phyloP scores from a whole-genome alignment of 2,113 vertebrate genomes.

The Hylia prasina region DNA sequence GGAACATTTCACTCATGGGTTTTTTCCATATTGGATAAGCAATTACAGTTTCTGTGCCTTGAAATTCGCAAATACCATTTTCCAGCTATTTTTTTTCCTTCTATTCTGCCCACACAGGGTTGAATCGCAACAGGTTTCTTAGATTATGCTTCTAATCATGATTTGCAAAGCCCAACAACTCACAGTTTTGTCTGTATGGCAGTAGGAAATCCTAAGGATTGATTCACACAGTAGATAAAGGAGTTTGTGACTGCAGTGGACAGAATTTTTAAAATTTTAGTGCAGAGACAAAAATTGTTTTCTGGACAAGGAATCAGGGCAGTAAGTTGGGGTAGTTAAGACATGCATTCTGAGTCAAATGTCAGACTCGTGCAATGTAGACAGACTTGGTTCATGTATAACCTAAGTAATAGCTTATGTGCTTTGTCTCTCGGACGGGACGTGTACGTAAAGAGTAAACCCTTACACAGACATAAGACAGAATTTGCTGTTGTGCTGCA shows the following conservation, averaged over 20 bases:
- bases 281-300: not conserved
- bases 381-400: not conserved
- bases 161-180: not conserved
- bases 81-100: not conserved
- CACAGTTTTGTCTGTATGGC: not conserved
- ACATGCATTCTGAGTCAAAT: not conserved
- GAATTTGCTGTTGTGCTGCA: not conserved
- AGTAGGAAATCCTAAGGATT: not conserved
- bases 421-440: not conserved
- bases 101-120: not conserved
- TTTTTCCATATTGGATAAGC: not conserved
- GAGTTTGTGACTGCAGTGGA: not conserved
- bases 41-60: not conserved
- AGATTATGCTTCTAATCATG: not conserved
- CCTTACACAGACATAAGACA: not conserved
- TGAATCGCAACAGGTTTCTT: not conserved
- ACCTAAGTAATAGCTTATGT: not conserved
- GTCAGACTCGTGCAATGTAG: not conserved
- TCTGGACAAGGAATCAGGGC: not conserved
- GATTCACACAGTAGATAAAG: not conserved
- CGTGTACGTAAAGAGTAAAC: not conserved
- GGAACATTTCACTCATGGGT: rapidly evolving
- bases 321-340: not conserved
- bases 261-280: not conserved
- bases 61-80: not conserved